Percentiles rank a stretch among this genome's conserved stretches.
Conservation (phyloP, 2,113 vertebrate genomes). For the Girardinichthys multiradiatus region DNA sequence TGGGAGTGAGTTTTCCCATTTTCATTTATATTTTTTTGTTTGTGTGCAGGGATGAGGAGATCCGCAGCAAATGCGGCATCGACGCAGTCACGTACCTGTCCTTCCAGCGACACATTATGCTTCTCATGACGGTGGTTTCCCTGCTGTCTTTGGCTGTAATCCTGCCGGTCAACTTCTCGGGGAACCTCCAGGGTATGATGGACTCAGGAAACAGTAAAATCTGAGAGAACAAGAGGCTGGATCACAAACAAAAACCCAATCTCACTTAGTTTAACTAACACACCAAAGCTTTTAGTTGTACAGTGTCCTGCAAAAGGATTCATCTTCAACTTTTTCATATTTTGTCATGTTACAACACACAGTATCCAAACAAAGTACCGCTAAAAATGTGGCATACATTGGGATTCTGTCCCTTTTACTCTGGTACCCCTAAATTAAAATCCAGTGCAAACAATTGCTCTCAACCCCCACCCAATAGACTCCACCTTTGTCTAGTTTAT, state of each 20-base stretch:
- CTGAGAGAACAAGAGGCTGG: conserved; percentile 32
- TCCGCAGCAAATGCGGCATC: conserved; percentile 93
- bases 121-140: conserved; percentile 88
- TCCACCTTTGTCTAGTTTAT: no score
- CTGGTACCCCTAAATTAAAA: no score
- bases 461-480: no score
- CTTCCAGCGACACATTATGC: conserved; percentile 94
- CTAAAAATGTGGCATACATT: no score
- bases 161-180: conserved; percentile 94
- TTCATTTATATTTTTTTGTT: conserved; percentile 20
- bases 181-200: conserved; percentile 88
- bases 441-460: no score
- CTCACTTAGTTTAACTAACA: background rate
- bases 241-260: conserved; percentile 56
- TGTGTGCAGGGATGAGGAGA: conserved; percentile 88
- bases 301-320: background rate
- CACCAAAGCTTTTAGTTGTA: background rate
- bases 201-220: conserved; percentile 37
- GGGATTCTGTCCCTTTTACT: no score
- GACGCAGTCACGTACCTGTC: conserved; percentile 94
- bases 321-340: no score
- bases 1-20: conserved; percentile 12
- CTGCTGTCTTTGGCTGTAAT: conserved; percentile 92
- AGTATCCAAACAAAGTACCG: no score
- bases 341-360: no score